Percentiles rank a stretch among this genome's conserved stretches.
Conservation (phyloP, 2,113 vertebrate species). For the Cettia cetti region DNA sequence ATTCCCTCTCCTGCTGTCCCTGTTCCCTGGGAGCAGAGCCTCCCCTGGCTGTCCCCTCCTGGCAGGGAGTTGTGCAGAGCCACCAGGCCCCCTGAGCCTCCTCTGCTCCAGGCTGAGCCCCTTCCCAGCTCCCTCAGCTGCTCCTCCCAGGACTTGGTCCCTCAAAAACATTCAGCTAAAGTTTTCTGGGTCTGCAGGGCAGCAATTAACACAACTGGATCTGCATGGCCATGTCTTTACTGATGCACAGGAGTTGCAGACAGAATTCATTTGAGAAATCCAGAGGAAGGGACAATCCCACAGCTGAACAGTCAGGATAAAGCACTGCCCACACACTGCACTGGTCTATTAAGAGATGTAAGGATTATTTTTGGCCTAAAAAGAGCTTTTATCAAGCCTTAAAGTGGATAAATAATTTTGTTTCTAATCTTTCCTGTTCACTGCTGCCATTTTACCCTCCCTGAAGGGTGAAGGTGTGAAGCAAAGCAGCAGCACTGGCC, state of each 20-base stretch:
- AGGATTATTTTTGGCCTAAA: background rate
- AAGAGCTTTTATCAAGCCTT: background rate
- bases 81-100: background rate
- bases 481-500: background rate
- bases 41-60: background rate
- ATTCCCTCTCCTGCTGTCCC: background rate
- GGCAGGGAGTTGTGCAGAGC: background rate
- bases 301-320: background rate
- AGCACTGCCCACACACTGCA: background rate
- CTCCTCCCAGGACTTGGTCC: accelerated
- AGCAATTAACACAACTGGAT: accelerated
- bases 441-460: background rate
- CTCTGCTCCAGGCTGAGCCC: background rate
- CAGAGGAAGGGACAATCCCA: background rate
- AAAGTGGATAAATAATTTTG: background rate
- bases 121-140: background rate
- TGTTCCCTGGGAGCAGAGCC: background rate
- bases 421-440: background rate
- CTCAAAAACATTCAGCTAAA: accelerated
- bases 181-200: background rate
- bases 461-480: background rate
- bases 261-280: background rate
- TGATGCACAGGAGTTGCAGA: accelerated
- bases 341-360: background rate
- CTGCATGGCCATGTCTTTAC: accelerated